Evolutionary conservation across 2,113 vertebrate species (phyloP), one percentile per base, ranked within the genome.

Genomic region (Aegotheles bennettii): DNA sequence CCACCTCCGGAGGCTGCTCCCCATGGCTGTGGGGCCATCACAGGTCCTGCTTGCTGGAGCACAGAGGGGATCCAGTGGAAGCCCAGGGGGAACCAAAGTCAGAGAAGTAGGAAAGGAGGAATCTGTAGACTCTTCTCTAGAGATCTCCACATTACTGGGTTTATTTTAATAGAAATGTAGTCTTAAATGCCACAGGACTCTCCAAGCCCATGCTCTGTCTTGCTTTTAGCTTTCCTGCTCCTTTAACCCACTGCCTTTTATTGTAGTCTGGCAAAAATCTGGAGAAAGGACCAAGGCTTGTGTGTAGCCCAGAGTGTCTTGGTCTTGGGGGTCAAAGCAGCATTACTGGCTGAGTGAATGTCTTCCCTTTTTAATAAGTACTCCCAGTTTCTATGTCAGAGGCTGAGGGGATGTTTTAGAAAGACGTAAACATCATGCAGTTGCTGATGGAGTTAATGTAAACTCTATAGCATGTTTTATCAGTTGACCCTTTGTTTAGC

Each of bases 381-480:
- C 45, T 93, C 40, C 26, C 23, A 68, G 60, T 79, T 94, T 78
- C 25, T 78, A 53, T 84, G 83, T 93, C 80, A 87, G 74, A 93
- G 69, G 77, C 57, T 79, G 61, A 89, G 68, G 33, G 35, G 43
- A 79, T 91, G 91, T 89, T 96, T 95, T 61, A 65, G 75, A 87
- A 86, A 87, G 83, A 84, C 31, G 36, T 90, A 96, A 95, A 95
- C 95, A 93, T 48, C 83, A 73, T 75, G 79, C 61, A 87, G 60
- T 89, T 90, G 65, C 65, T 86, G 60, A 88, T 89, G 64, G 69
- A 82, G 42, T 87, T 94, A 94, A 93, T 92, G 69, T 96, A 97
- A 96, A 96, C 86, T 53, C 90, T 75, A 90, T 89, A 96, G 90
- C 40, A 88, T 93, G 40, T 84, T 96, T 95, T 93, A 96, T 96